Evolutionary conservation across 64 coral and sea anemone species (phyloP).

Genomic region (Pocillopora verrucosa): DNA sequence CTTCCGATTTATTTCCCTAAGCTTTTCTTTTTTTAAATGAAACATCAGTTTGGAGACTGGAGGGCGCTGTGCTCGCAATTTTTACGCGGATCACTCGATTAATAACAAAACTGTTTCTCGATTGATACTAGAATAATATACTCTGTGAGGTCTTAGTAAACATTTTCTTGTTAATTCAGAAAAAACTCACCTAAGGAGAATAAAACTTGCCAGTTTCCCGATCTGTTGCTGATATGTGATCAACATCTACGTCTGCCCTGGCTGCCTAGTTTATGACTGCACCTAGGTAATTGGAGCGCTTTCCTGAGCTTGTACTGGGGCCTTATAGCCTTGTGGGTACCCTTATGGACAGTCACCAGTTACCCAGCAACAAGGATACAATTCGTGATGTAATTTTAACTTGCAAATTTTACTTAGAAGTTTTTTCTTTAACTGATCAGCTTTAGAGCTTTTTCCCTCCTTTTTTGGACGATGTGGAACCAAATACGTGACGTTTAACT

Average conservation of each 20-base stretch:
- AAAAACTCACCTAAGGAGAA: neutral
- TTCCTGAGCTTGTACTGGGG: neutral
- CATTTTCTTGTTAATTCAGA: neutral
- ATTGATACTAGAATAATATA: neutral
- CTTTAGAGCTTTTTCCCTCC: too few relatives aligned
- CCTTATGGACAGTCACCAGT: neutral
- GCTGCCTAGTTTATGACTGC: neutral
- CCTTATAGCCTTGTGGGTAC: constrained; percentile 3
- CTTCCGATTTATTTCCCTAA: too few relatives aligned
- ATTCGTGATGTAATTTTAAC: too few relatives aligned
- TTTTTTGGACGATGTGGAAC: too few relatives aligned
- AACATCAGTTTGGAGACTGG: too few relatives aligned
- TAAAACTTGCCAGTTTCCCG: neutral
- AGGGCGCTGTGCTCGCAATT: too few relatives aligned
- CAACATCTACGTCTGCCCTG: neutral
- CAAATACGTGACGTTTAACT: too few relatives aligned
- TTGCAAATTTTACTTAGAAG: too few relatives aligned
- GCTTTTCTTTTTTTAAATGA: too few relatives aligned
- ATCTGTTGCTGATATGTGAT: neutral
- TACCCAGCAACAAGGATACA: neutral
- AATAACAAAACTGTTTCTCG: too few relatives aligned
- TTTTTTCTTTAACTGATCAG: too few relatives aligned
- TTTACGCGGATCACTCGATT: too few relatives aligned
- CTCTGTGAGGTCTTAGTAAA: neutral
- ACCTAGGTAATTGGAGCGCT: neutral